phyloP scores from a whole-genome alignment of 92 coral and sea anemone species.

The Epizoanthus stellaris region DNA sequence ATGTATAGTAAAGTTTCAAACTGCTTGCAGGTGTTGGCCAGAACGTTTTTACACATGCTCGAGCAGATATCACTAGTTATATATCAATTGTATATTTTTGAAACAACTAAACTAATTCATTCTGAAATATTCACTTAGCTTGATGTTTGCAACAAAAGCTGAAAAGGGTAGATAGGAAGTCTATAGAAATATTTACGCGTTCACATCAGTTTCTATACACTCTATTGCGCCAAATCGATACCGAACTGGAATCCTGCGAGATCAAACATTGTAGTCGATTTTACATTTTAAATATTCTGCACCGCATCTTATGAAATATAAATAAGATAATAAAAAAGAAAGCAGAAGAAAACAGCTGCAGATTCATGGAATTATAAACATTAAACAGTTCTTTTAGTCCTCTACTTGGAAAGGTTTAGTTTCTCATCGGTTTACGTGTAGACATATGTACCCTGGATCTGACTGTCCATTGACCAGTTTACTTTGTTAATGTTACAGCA shows the following conservation, averaged over 20 bases:
- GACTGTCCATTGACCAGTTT: no score
- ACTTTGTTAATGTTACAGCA: no score
- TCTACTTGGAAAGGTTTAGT: no score
- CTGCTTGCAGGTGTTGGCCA: neutral
- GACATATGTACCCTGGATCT: no score
- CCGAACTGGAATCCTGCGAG: neutral
- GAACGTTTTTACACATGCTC: neutral
- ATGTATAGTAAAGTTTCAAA: neutral
- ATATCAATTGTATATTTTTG: neutral
- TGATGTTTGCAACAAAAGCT: neutral
- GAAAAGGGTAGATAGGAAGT: neutral
- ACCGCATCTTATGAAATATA: slow-evolving; percentile 23
- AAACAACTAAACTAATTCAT: neutral
- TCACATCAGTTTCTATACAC: neutral
- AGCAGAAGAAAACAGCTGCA: neutral
- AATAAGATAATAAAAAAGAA: neutral
- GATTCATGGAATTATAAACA: neutral
- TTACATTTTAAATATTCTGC: slow-evolving; percentile 1
- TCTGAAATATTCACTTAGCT: neutral
- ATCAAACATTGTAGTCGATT: neutral
- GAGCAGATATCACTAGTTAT: neutral
- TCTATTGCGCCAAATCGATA: no score
- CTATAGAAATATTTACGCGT: neutral
- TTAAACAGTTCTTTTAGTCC: neutral
- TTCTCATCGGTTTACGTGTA: no score